A percentile compares a stretch with the other conserved stretches of the same genome.
These are phyloP conservation scores for Hylomyscus alleni DNA, from an alignment of 2,797 vertebrate genomes.

Conservation along the genomic window DNA sequence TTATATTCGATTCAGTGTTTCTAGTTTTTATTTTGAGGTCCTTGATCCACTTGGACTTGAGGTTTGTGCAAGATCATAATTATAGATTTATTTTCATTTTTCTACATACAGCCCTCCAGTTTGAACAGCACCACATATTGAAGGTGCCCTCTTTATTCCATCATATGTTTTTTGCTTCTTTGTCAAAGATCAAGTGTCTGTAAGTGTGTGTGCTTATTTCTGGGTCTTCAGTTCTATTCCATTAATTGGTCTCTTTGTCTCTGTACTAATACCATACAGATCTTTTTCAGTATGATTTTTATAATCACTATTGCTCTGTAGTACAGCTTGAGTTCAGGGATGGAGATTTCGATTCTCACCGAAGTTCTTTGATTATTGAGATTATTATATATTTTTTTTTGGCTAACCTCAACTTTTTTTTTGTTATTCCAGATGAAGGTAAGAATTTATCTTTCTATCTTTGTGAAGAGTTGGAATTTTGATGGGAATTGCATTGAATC, in stretches of 20 bases:
- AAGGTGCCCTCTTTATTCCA: not conserved
- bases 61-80: not conserved
- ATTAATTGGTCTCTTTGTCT: not conserved
- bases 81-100: not conserved
- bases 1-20: too few relatives aligned
- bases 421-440: not conserved
- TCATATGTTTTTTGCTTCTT: not conserved
- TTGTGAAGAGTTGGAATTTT: not conserved
- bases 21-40: too few relatives aligned
- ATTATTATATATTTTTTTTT: too few relatives aligned
- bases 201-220: not conserved
- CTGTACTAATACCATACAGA: not conserved
- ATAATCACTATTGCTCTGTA: not conserved
- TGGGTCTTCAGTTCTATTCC: not conserved
- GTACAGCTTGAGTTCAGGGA: not conserved
- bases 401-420: not conserved
- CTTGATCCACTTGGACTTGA: not conserved
- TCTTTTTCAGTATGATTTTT: too few relatives aligned
- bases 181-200: not conserved
- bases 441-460: not conserved
- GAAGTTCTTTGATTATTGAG: not conserved
- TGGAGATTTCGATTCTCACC: not conserved
- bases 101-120: not conserved
- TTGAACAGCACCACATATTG: not conserved
- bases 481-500: not conserved